Evolutionary conservation across 2,888 invertebrate species (phyloP), one percentile per base, ranked within the genome.

Genomic region (Leptinotarsa peninsularis): DNA sequence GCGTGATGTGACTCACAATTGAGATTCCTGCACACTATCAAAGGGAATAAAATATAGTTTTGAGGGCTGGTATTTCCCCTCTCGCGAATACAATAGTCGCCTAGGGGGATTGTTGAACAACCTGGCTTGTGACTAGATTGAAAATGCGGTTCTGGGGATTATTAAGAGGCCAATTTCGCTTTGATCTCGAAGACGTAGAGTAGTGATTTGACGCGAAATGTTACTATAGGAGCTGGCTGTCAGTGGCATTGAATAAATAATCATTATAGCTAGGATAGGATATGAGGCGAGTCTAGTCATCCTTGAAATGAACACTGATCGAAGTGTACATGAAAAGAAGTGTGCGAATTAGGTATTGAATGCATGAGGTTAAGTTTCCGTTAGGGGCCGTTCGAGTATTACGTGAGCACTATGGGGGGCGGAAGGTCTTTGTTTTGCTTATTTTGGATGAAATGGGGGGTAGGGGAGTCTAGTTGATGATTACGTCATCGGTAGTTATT

Each of bases 1-100:
- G 81, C 83, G 83, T 83, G 83, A 79, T 77, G 70, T 23, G 83
- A 81, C 78, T 83, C 27, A 69, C 76, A 78, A 82, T 81, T 23
- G 58, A 21, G 21, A 75, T 75, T 63, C 63, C 63, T 17, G n/a
- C n/a, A 43, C 79, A 81, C 79, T 78, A 80, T 81, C 81, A 82
- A 80, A 81, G 78, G 79, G 81, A 83, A 83, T 83, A 81, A 83
- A 83, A 83, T 82, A 82, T 83, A 81, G 82, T 81, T 80, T 81
- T 77, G 78, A 63, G 78, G 76, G 74, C 75, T 70, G 73, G 71
- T 67, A 74, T 78, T 78, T 73, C 73, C 76, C 75, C 71, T 66
- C 50, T 52, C 58, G 18, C 50, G 76, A 76, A 73, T 68, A 78
- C 76, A 78, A 78, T 76, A 69, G 76, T 56, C 76, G 74, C 72